A percentile compares a stretch with the other conserved stretches of the same genome.
phyloP scores from a whole-genome alignment of 2,797 vertebrate genomes.

The Poeciliopsis gracilis region DNA sequence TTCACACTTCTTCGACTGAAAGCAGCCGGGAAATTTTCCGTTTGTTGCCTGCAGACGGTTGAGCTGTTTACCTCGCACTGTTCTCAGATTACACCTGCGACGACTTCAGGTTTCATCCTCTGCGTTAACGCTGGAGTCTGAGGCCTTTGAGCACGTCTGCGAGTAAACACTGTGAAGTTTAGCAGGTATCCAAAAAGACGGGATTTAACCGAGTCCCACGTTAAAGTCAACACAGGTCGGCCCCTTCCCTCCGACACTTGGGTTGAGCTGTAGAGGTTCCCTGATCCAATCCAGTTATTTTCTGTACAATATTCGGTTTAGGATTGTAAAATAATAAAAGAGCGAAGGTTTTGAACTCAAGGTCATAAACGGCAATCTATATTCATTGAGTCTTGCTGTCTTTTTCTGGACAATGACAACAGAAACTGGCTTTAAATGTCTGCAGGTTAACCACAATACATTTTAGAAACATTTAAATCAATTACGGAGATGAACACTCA shows the following conservation, averaged over 20 bases:
- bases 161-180: constrained; percentile 2
- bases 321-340: not conserved
- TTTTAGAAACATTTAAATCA: not conserved
- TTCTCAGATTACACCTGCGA: not conserved
- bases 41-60: constrained; percentile 14
- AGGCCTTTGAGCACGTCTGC: not conserved
- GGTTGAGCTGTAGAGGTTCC: not conserved
- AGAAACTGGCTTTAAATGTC: not conserved
- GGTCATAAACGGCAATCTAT: not conserved
- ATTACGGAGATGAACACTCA: not conserved
- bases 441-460: not conserved
- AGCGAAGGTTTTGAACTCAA: not conserved
- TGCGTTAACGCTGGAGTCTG: not conserved
- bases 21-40: constrained; percentile 7
- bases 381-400: not conserved
- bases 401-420: not conserved
- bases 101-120: not conserved
- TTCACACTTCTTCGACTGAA: constrained; percentile 9
- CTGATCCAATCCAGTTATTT: not conserved
- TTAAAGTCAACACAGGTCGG: not conserved
- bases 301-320: not conserved
- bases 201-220: not conserved
- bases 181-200: not conserved
- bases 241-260: not conserved
- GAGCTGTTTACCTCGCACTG: constrained; percentile 4